A percentile compares a stretch with the other conserved stretches of the same genome.
These are phyloP conservation scores for Ceratina japonica DNA, from an alignment of 1,140 invertebrate species.

Conservation along the genomic window DNA sequence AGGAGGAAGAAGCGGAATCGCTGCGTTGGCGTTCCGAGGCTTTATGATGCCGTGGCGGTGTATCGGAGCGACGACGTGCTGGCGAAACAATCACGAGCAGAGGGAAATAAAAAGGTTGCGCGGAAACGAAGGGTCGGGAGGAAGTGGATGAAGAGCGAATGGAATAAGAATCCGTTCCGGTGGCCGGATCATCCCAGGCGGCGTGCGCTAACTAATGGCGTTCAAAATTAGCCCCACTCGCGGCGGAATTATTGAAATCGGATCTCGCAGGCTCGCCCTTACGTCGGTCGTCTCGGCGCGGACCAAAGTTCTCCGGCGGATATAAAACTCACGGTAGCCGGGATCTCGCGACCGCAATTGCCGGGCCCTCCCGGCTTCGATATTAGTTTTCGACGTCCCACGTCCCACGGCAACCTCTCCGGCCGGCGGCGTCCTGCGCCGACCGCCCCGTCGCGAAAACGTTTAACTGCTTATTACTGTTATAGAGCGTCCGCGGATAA, in stretches of 20 bases:
- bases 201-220: constrained; percentile 75
- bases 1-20: constrained; percentile 6
- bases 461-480: constrained; percentile 77
- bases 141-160: constrained; percentile 51
- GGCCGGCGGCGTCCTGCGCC: neutral
- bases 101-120: neutral
- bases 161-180: constrained; percentile 69
- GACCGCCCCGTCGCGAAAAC: constrained; percentile 63
- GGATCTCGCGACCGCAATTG: constrained; percentile 73
- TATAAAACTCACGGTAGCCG: constrained; percentile 53
- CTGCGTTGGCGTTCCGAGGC: constrained; percentile 67
- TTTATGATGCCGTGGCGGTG: constrained; percentile 69
- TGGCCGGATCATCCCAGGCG: constrained; percentile 64
- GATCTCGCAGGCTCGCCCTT: constrained; percentile 31
- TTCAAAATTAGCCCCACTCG: constrained; percentile 75
- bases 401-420: constrained; percentile 17
- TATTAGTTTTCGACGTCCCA: constrained; percentile 75
- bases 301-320: constrained; percentile 61
- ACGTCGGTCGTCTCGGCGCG: neutral
- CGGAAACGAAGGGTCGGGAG: neutral
- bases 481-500: constrained; percentile 57
- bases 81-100: constrained; percentile 45
- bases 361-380: constrained; percentile 69
- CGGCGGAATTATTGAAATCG: constrained; percentile 70
- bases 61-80: constrained; percentile 44